Evolutionary conservation across 35 echinoderm and acorn worm species (phyloP), one percentile per base, ranked within the genome.

Genomic region (Nesometra sesokonis): DNA sequence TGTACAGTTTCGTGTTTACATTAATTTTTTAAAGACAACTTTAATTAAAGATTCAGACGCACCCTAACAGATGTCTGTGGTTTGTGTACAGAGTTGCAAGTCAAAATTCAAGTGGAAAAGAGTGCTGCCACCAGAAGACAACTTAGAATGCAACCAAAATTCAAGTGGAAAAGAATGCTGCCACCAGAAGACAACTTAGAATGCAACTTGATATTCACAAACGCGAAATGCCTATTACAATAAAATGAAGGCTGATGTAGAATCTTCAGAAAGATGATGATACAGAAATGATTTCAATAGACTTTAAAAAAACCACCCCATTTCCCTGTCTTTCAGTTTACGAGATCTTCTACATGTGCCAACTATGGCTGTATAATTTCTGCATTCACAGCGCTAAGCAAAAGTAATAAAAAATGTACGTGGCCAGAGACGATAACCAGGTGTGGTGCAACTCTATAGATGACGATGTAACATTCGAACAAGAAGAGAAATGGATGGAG

Each of bases 401-500:
- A 43, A 4, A 11, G 19, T 35, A 79, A 30, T 87, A 57, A 9
- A 37, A 23, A 21, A 87, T 87, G 86, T 43, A 87, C 30, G 78
- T 87, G 86, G 67, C 86, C 86, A 37, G 86, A 87, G 30, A 78
- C 77, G 0, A 78, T 13, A 13, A 34, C 86, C 27, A 33, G 35
- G 15, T 34, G 57, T 34, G 86, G 86, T 4, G 86, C 34, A 29
- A n/a, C n/a, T n/a, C n/a, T n/a, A n/a, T 86, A 31, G 82, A 90
- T 5, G 89, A 90, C 37, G 89, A 79, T 46, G 83, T 78, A 11
- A 83, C 77, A 46, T 90, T 86, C 34, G 89, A 85, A 46, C 76
- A 86, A 67, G 89, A 90, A 37, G 82, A 90, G 78, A 4, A 90
- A 77, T 90, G 89, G 89, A 90, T 90, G 89, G 82, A 86, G 57